phyloP scores from a whole-genome alignment of 1,140 invertebrate species.

The Plutomurus gul region DNA sequence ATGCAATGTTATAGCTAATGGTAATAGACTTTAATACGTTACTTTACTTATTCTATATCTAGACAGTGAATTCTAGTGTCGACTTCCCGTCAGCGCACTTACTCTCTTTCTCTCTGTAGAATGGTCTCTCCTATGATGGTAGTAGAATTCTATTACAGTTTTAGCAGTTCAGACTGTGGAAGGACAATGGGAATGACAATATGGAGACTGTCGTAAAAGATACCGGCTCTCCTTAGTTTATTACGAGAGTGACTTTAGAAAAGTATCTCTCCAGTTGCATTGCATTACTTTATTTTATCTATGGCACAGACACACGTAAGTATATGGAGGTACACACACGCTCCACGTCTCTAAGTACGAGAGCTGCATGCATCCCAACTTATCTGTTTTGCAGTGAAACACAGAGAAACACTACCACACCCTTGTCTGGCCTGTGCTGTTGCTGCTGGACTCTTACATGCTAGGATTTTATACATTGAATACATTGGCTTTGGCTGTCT shows the following conservation, averaged over 20 bases:
- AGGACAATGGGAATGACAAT: slow-evolving; percentile 12
- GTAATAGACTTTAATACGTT: neutral
- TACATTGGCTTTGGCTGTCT: neutral
- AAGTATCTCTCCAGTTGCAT: neutral
- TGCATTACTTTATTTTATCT: neutral
- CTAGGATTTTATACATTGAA: neutral
- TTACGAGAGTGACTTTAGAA: slow-evolving; percentile 16
- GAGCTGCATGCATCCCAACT: too few relatives aligned
- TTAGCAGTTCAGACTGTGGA: neutral
- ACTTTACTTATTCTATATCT: too few relatives aligned
- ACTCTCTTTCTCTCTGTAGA: neutral
- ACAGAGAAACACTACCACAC: too few relatives aligned
- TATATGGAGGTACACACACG: too few relatives aligned
- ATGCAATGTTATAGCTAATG: neutral
- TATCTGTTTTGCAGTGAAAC: too few relatives aligned
- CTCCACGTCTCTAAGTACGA: too few relatives aligned
- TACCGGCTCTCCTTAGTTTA: slow-evolving; percentile 18
- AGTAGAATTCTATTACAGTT: neutral
- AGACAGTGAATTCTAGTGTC: too few relatives aligned
- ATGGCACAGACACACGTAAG: neutral
- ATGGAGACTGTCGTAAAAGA: slow-evolving; percentile 23
- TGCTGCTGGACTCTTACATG: neutral
- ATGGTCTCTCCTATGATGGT: neutral
- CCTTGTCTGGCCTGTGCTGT: too few relatives aligned
- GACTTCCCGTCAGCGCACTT: neutral